Evolutionary conservation across 2,113 vertebrate genomes (phyloP), one percentile per base, ranked within the genome.

Genomic region (Felis chaus): DNA sequence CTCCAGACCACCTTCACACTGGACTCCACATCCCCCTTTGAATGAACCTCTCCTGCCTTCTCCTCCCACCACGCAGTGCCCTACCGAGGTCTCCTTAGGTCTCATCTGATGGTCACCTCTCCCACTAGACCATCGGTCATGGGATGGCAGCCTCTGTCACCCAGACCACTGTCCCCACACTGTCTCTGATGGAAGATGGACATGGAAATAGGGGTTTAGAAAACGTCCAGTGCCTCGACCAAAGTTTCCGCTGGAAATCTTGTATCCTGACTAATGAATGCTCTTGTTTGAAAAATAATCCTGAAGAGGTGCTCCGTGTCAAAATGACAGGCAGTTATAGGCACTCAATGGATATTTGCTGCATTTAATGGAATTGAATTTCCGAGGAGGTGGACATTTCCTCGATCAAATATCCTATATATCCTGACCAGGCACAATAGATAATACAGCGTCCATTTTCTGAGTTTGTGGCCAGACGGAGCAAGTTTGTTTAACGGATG

Each of bases 311-410:
- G 63, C 73, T 31, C 61, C 45, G 39, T 45, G n/a, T 92, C 94
- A 92, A 33, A n/a, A 36, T 83, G 91, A 83, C 31, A 0, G 92
- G 95, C 83, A n/a, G 96, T 73, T 82, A 68, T 1, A 21, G 93
- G 83, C 92, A 27, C 39, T 82, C 61, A 5, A 33, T 53, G 73
- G 93, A 29, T 7, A 61, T 94, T 73, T 63, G 73, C 95, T 63
- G 36, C 45, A 0, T 89, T 96, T 95, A 96, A 96, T 86, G 91
- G 95, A 89, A 93, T 63, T 91, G 85, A 80, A 93, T 97, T 97
- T 95, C 89, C 68, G 18, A 87, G 61, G 81, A 94, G 84, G 89
- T 1, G 84, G 27, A 19, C 80, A 68, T 94, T 90, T 92, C 76
- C 92, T 91, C 94, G 9, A 3, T 88, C 89, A 80, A 79, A 84